Percentiles rank a stretch among this genome's conserved stretches.
These are phyloP conservation scores for Chaenocephalus aceratus DNA, from an alignment of 2,113 vertebrate species.

Conservation along the genomic window DNA sequence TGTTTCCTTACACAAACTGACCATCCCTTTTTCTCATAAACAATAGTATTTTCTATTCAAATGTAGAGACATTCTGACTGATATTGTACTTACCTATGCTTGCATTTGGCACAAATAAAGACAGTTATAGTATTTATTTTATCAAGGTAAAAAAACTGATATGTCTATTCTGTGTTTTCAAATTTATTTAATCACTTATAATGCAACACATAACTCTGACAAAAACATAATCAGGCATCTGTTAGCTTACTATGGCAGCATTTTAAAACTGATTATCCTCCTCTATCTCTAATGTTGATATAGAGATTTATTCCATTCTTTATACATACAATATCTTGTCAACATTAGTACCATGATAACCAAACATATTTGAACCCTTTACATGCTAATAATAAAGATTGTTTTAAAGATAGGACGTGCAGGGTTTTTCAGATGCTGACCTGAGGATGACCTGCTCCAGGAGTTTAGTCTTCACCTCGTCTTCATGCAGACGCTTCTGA, in stretches of 20 bases:
- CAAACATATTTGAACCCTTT: background rate
- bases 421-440: constrained; percentile 71
- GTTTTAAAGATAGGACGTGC: background rate
- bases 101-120: background rate
- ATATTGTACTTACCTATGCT: background rate
- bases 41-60: background rate
- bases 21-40: background rate
- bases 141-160: background rate
- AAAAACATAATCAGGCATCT: background rate
- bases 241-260: background rate
- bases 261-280: background rate
- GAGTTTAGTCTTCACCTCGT: constrained; percentile 89
- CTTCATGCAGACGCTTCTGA: constrained; percentile 91
- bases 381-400: background rate
- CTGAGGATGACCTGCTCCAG: constrained; percentile 93
- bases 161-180: background rate
- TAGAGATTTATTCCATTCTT: background rate
- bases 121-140: background rate
- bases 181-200: background rate
- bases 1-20: background rate
- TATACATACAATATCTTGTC: no score
- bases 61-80: background rate
- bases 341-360: background rate
- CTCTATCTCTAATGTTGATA: background rate
- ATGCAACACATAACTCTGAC: background rate